These are phyloP conservation scores for Drosophila atripex DNA, from an alignment of 2,888 invertebrate genomes.

Conservation along the genomic window DNA sequence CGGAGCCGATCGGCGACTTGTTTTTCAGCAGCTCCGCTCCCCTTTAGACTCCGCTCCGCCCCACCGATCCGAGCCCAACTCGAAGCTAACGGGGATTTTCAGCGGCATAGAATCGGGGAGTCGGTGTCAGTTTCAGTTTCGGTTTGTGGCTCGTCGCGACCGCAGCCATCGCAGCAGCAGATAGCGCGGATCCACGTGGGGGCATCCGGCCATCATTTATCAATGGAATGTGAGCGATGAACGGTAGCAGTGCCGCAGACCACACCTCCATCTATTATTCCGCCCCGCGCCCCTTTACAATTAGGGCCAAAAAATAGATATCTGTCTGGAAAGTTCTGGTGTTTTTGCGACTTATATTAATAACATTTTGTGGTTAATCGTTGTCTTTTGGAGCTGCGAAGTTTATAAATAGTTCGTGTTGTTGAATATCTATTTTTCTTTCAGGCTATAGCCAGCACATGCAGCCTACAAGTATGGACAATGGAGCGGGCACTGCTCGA, in stretches of 20 bases:
- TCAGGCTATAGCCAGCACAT: slow-evolving; percentile 76
- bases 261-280: slow-evolving; percentile 23
- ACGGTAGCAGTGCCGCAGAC: slow-evolving; percentile 34
- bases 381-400: not conserved
- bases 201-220: slow-evolving; percentile 62
- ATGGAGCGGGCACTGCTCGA: slow-evolving; percentile 48
- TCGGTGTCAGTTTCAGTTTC: slow-evolving; percentile 62
- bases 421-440: slow-evolving; percentile 10
- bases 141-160: slow-evolving; percentile 65
- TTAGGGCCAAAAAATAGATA: slow-evolving; percentile 21
- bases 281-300: slow-evolving; percentile 11
- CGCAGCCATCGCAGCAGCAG: slow-evolving; percentile 45
- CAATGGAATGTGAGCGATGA: slow-evolving; percentile 58
- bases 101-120: slow-evolving; percentile 20
- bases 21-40: slow-evolving; percentile 17
- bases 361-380: not conserved
- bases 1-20: slow-evolving; percentile 39
- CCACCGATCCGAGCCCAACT: not conserved
- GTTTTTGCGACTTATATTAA: slow-evolving; percentile 8
- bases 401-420: not conserved
- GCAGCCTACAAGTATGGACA: slow-evolving; percentile 45
- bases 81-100: slow-evolving; percentile 30
- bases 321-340: slow-evolving; percentile 16
- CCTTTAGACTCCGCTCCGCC: not conserved
- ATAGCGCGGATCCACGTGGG: slow-evolving; percentile 42